Percentiles rank a stretch among this genome's conserved stretches.
Evolutionary conservation across 2,888 invertebrate genomes (phyloP).

Genomic region (Agrotis exclamationis): DNA sequence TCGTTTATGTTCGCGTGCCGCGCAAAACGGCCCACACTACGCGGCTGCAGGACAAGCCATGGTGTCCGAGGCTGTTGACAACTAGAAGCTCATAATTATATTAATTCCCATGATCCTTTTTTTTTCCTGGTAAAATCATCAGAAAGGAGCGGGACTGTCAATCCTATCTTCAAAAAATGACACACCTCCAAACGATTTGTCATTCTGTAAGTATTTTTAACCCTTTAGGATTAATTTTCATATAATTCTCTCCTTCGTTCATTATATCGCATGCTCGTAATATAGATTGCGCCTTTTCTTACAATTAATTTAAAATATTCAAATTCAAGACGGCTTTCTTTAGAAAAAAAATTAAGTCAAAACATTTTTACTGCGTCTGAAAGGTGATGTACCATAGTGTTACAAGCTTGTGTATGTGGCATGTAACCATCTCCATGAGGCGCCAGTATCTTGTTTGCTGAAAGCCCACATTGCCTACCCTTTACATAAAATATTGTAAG

Average conservation of each 20-base stretch:
- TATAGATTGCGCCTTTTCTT: background rate
- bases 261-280: background rate
- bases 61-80: no score
- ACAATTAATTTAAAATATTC: background rate
- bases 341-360: background rate
- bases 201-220: background rate
- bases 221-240: background rate
- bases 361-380: background rate
- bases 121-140: no score
- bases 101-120: no score
- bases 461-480: constrained; percentile 8
- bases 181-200: background rate
- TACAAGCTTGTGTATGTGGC: background rate
- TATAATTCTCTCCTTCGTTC: background rate
- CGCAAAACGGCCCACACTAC: no score
- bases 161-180: background rate
- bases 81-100: no score
- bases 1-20: no score
- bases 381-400: background rate
- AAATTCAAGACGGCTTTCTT: background rate
- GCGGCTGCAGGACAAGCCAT: no score
- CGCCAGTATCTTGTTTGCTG: constrained; percentile 20
- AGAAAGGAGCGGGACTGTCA: no score
- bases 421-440: constrained; percentile 25
- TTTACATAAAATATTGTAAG: constrained; percentile 31